These are phyloP conservation scores for Dolichoris vasculosae DNA, from an alignment of 1,140 invertebrate genomes.

Conservation along the genomic window DNA sequence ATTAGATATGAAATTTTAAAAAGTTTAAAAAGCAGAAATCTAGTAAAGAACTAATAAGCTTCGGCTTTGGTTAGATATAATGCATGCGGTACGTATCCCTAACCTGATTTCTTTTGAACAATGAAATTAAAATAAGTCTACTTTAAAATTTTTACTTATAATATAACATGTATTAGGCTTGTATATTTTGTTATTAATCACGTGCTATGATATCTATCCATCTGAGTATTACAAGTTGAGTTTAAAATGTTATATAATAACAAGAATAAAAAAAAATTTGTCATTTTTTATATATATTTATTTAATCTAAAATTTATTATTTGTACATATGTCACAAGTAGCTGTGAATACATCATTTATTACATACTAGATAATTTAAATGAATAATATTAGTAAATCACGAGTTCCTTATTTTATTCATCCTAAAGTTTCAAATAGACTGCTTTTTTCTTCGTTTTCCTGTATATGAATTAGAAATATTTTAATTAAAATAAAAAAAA, in stretches of 20 bases:
- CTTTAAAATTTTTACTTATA: not conserved
- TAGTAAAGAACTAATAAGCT: slow-evolving; percentile 8
- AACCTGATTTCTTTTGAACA: not conserved
- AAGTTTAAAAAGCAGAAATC: slow-evolving; percentile 2
- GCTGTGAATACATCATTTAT: no score
- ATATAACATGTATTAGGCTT: not conserved
- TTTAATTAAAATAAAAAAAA: not conserved
- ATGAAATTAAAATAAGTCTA: not conserved
- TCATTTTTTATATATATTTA: no score
- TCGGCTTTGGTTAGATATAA: slow-evolving; percentile 24
- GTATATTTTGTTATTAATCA: slow-evolving; percentile 29
- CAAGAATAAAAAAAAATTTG: not conserved
- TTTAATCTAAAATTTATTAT: no score
- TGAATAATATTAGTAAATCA: not conserved
- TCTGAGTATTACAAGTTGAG: not conserved
- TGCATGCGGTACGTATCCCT: slow-evolving; percentile 33
- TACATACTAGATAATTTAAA: not conserved
- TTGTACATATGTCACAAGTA: no score
- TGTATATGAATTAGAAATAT: not conserved
- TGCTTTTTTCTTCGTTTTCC: slow-evolving; percentile 13
- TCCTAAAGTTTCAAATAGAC: not conserved
- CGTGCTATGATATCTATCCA: slow-evolving; percentile 6
- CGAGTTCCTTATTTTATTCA: not conserved
- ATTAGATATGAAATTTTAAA: slow-evolving; percentile 1
- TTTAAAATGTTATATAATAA: not conserved